Percentiles rank a stretch among this genome's conserved stretches.
These are phyloP conservation scores for Ceyx cyanopectus DNA, from an alignment of 2,113 vertebrate genomes.

Conservation along the genomic window DNA sequence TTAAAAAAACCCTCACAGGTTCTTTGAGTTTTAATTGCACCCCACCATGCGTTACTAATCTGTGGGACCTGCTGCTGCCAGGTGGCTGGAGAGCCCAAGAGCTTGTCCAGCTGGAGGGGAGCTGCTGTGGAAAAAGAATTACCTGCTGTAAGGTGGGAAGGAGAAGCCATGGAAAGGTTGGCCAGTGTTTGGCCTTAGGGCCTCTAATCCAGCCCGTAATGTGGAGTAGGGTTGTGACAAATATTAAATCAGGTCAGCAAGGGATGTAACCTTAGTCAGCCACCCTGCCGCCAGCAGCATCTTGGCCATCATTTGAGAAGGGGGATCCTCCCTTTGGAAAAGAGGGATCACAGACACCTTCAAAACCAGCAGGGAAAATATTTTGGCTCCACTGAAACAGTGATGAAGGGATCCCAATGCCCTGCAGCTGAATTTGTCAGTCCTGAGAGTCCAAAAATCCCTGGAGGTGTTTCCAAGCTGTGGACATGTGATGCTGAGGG, in stretches of 20 bases:
- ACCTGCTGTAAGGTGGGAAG: accelerated
- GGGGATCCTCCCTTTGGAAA: neutral
- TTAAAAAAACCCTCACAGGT: accelerated
- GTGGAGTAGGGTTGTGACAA: neutral
- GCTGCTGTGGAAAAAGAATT: neutral
- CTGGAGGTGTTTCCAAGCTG: neutral
- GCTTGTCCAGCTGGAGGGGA: neutral
- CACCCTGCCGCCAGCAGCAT: neutral
- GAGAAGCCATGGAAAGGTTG: neutral
- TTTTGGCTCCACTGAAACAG: neutral
- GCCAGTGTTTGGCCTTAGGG: accelerated
- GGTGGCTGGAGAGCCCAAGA: neutral
- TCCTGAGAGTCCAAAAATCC: neutral
- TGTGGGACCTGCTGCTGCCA: neutral
- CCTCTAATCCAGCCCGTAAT: neutral
- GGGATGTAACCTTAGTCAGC: neutral
- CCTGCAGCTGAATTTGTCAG: neutral
- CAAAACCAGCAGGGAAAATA: neutral
- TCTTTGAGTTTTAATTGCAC: neutral
- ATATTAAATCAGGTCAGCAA: accelerated
- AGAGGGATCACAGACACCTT: accelerated
- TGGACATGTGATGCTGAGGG: neutral
- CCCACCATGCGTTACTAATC: accelerated
- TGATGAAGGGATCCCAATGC: accelerated
- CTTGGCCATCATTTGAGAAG: accelerated